Conservation (phyloP, 2,113 vertebrate species). For the Myotis lucifugus region DNA sequence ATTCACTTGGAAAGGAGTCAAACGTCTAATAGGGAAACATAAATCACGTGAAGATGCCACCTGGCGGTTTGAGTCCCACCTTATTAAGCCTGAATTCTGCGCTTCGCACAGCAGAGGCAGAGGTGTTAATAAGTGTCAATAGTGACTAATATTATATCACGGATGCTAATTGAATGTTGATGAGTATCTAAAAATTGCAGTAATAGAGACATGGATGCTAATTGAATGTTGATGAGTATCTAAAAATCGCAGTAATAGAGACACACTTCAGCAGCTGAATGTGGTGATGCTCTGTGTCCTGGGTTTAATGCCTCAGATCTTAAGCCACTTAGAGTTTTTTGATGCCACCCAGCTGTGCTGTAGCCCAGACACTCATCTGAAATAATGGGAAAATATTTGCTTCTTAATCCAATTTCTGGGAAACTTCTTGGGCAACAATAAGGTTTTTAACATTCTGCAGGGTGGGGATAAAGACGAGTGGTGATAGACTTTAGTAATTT, state of each 20-base stretch:
- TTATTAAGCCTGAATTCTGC: constrained; percentile 41
- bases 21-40: not conserved
- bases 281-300: not conserved
- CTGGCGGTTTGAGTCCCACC: not conserved
- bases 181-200: constrained; percentile 40
- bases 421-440: constrained; percentile 19
- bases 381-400: constrained; percentile 40
- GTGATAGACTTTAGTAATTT: not conserved
- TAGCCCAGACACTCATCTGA: constrained; percentile 22
- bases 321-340: not conserved
- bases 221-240: constrained; percentile 54
- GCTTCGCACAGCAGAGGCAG: constrained; percentile 2
- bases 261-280: not conserved
- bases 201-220: constrained; percentile 27
- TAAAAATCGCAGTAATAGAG: constrained; percentile 30
- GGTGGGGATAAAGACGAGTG: not conserved
- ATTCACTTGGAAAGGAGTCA: constrained; percentile 3
- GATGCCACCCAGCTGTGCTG: not conserved
- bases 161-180: constrained; percentile 63
- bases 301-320: not conserved
- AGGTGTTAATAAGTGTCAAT: constrained; percentile 61
- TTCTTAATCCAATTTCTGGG: constrained; percentile 35
- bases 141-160: constrained; percentile 43
- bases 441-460: not conserved
- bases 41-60: not conserved